Conservation (phyloP, 2,113 vertebrate species). For the Oryzias melastigma region DNA sequence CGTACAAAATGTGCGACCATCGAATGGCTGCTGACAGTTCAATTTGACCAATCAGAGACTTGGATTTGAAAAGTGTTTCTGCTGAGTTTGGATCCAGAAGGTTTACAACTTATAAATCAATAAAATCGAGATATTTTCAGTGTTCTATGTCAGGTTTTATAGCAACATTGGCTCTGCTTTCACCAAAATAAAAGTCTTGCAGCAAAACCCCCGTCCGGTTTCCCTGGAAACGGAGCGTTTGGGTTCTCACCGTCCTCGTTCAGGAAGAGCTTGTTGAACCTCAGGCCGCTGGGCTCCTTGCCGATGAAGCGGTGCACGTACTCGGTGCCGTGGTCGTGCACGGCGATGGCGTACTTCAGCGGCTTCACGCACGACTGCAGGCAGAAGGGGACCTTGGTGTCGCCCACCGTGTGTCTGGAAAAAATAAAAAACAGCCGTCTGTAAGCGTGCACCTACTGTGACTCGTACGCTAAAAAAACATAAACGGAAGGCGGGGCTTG, state of each 20-base stretch:
- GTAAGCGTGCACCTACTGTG: too few species aligned
- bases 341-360: slow-evolving; percentile 93
- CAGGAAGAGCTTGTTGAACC: slow-evolving; percentile 98
- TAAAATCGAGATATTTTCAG: too few species aligned
- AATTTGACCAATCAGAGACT: too few species aligned
- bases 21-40: too few species aligned
- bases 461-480: too few species aligned
- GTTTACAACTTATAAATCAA: too few species aligned
- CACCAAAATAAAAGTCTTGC: background rate
- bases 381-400: slow-evolving; percentile 98
- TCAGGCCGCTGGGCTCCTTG: slow-evolving; percentile 95
- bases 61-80: too few species aligned
- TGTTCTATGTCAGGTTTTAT: too few species aligned
- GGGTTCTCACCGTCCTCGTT: slow-evolving; percentile 91
- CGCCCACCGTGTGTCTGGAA: slow-evolving; percentile 90
- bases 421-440: background rate
- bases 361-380: slow-evolving; percentile 98
- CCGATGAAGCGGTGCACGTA: slow-evolving; percentile 97
- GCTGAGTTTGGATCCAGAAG: too few species aligned
- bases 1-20: too few species aligned
- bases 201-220: background rate
- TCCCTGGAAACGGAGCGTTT: background rate
- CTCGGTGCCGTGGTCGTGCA: slow-evolving; percentile 95
- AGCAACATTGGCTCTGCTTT: too few species aligned
- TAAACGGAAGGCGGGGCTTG: slow-evolving; percentile 44